phyloP scores from a whole-genome alignment of 2,888 invertebrate genomes.

The Xestia ashworthii region DNA sequence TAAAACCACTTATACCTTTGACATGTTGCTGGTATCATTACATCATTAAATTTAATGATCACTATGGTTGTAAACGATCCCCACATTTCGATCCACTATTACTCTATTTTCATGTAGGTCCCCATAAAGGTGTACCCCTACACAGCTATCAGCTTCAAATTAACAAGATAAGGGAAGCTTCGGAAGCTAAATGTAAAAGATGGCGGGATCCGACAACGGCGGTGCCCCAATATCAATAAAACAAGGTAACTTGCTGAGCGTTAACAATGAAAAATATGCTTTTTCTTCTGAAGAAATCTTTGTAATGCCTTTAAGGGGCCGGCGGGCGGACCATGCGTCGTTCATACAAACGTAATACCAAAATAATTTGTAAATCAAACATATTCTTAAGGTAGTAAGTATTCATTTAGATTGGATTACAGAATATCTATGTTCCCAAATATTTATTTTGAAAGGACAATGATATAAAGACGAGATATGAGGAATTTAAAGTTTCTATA shows the following conservation, averaged over 20 bases:
- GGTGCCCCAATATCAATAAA: slow-evolving; percentile 48
- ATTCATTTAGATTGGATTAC: too few species aligned
- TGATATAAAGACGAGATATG: too few species aligned
- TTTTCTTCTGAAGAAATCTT: not conserved
- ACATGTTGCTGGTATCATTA: not conserved
- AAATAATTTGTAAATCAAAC: too few species aligned
- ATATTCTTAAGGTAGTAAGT: too few species aligned
- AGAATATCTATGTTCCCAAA: too few species aligned
- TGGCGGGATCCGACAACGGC: slow-evolving; percentile 20
- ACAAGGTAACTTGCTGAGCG: slow-evolving; percentile 18
- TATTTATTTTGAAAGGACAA: too few species aligned
- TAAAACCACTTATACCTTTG: too few species aligned
- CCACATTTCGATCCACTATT: not conserved
- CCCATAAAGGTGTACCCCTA: not conserved
- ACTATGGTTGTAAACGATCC: not conserved
- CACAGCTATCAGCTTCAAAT: slow-evolving; percentile 12
- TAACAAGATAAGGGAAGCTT: slow-evolving; percentile 30
- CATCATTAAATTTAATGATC: not conserved
- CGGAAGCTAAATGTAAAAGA: slow-evolving; percentile 37
- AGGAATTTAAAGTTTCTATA: too few species aligned
- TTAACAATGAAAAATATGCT: slow-evolving; percentile 44
- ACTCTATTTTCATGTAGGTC: not conserved
- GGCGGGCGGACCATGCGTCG: too few species aligned
- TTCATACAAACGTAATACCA: too few species aligned
- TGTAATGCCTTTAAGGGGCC: slow-evolving; percentile 14